Conservation (phyloP, 2,888 invertebrate genomes). For the Taphrorychus bicolor region DNA sequence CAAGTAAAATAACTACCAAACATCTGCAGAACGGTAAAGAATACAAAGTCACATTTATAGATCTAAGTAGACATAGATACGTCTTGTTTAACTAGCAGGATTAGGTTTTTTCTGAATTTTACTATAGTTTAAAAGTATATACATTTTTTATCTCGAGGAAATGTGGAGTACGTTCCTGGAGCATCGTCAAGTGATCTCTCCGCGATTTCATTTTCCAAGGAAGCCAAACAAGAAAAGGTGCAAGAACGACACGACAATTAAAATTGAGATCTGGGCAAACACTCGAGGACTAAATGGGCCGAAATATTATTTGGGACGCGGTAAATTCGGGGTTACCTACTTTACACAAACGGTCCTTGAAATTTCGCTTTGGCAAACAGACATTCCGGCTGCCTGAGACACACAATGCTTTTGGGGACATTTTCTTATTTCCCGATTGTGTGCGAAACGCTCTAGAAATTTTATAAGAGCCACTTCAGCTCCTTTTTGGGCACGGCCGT, state of each 20-base stretch:
- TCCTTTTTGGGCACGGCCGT: background rate
- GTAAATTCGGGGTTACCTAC: constrained; percentile 53
- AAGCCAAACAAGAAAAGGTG: constrained; percentile 39
- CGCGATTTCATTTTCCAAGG: constrained; percentile 12
- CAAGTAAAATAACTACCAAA: no score
- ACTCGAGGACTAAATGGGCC: constrained; percentile 50
- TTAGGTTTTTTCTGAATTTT: no score
- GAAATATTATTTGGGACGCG: constrained; percentile 50
- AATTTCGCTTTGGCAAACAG: constrained; percentile 34
- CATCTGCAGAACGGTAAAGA: no score
- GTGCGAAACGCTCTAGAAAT: background rate
- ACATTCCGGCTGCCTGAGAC: constrained; percentile 8
- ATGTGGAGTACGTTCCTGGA: background rate
- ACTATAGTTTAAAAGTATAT: no score
- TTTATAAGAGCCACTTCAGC: background rate
- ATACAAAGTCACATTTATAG: no score
- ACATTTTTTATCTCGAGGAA: no score
- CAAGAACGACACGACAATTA: constrained; percentile 48
- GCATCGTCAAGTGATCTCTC: constrained; percentile 13
- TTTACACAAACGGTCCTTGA: constrained; percentile 47
- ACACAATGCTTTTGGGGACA: background rate
- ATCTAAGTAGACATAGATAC: no score
- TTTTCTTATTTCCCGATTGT: constrained; percentile 1
- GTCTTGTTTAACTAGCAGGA: no score
- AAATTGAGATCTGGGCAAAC: constrained; percentile 51